Evolutionary conservation across 2,888 invertebrate species (phyloP).

Genomic region (Himalopsyche japonica): DNA sequence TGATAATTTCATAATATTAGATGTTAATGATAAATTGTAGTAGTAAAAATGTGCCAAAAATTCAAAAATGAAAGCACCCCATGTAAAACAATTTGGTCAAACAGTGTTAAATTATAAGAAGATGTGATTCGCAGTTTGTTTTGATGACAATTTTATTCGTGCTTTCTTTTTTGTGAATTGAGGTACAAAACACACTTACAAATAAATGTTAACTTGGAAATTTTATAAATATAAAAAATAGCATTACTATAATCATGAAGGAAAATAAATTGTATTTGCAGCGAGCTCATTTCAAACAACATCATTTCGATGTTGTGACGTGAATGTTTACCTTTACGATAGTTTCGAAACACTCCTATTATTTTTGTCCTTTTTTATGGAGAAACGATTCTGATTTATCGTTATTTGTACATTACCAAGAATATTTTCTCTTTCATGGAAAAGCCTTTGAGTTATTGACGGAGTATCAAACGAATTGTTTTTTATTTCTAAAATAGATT

Average conservation of each 20-base stretch:
- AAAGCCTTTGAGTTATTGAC: too few species aligned
- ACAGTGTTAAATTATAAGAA: background rate
- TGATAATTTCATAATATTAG: too few species aligned
- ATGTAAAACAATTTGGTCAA: background rate
- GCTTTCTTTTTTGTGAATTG: background rate
- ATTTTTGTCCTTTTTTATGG: background rate
- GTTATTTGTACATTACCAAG: background rate
- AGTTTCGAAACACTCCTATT: background rate
- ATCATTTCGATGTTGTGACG: background rate
- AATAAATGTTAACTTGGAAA: background rate
- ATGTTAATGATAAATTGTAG: too few species aligned
- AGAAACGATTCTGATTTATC: background rate
- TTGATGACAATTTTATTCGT: background rate
- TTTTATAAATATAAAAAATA: background rate
- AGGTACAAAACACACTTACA: background rate
- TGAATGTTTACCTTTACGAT: background rate
- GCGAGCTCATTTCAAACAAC: background rate
- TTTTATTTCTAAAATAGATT: too few species aligned
- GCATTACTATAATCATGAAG: background rate
- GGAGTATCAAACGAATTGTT: too few species aligned
- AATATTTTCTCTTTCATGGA: background rate
- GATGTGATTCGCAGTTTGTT: background rate
- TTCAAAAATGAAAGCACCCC: too few species aligned
- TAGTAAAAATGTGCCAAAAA: too few species aligned
- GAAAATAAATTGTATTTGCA: background rate